Evolutionary conservation across 37 sponge, comb jelly and placozoan genomes (phyloP), one percentile per base, ranked within the genome.

Genomic region (Ianthella basta): DNA sequence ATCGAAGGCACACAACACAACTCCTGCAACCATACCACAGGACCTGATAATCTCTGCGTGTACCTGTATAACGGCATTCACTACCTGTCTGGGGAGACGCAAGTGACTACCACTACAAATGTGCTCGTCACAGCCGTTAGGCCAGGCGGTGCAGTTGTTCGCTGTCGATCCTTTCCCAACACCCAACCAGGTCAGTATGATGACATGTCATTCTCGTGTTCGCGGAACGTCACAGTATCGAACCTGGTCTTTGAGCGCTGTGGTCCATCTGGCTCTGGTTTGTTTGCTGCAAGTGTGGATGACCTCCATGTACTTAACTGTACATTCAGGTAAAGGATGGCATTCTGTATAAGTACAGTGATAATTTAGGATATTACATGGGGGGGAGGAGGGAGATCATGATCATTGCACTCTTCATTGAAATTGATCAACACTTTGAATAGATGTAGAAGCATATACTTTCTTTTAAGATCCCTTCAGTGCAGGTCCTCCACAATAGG

Each of bases 181-280:
- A 23, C 0, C 25, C 33, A 59, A 32, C 50, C 30, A 14, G 15
- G 25, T 35, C 32, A 60, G 20, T 39, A 53, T 23, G 87, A 75
- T 56, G 84, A 85, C 50, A 84, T 86, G 78, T 33, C 87, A 4
- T 68, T 67, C 24, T 68, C 81, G 50, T 82, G 88, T 56, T 60
- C 87, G 20, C 21, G 19, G 0, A 70, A 72, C 14, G 54, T 93
- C 10, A 53, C 64, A 10, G 86, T 93, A 56, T 4, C 21, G 0
- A 88, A 88, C 14, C 23, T 93, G 0, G 34, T 60, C 5, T 87
- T 93, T 80, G 90, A 87, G 63, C 15, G 59, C 27, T 93, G 93
- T 79, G 93, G 93, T 0, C 85, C 87, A 20, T 32, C 36, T 19
- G 73, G 86, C 2, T 30, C 93, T 30, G 89, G 89, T 27, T 81